Base-by-base conservation (phyloP, 2,797 vertebrate genomes). In the Geotrypetes seraphini region DNA sequence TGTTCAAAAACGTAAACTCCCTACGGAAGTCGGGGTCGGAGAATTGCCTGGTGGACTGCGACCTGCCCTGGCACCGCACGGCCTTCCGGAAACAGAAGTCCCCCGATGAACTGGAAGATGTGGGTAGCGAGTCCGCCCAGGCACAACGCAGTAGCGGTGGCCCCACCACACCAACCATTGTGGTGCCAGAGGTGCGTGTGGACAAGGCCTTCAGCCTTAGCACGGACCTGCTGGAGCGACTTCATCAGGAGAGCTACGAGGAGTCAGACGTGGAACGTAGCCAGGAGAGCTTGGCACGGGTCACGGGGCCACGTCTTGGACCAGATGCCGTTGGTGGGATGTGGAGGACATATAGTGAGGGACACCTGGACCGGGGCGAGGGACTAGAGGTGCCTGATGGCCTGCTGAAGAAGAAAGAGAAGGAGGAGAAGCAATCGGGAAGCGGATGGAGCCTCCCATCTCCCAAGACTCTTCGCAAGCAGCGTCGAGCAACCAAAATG, bases 281-380 rank as follows among this genome's bases (percentile, higher is more conserved):
- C 7, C 15, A 43, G 12, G 40, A 36, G 23, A 27, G n/a, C 4
- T 12, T 14, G 2, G 36, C 29, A 13, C 12, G 13, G 4, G 10
- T 31, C 10, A 5, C 7, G 16, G 21, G 28, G 12, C 16, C 19
- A 16, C 36, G 35, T n/a, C 14, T 17, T 16, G 19, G 53, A 2
- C 61, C 63, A 8, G 25, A 33, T 33, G 57, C 66, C 10, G 50
- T 52, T 2, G 56, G n/a, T 27, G 30, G 36, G 6, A 53, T 78
- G 30, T 87, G 49, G 63, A 73, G 82, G 43, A 83, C 84, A 10
- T 86, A 84, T 60, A 89, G 87, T 5, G 87, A 89, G 37, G 46
- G 86, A 22, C 84, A 87, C 59, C 53, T 89, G 57, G 50, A 61
- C 19, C 55, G 67, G 0, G 57, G 22, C 1, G 8, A 31, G 15